These are phyloP conservation scores for Urechis unicinctus DNA, from an alignment of 2,888 invertebrate genomes.

Conservation along the genomic window DNA sequence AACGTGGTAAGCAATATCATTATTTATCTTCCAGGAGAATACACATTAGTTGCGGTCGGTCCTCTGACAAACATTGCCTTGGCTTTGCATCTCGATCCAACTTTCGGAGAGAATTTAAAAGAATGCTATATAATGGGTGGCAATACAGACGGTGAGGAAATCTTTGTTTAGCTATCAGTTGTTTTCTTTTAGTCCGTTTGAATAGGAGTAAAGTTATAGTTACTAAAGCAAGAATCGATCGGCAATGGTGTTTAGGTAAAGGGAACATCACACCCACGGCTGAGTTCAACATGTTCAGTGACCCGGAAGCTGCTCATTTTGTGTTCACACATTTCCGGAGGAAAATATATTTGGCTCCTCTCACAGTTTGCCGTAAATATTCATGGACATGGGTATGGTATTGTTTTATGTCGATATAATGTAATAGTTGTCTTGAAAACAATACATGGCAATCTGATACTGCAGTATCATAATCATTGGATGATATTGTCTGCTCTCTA, in stretches of 20 bases:
- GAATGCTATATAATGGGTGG: slow-evolving; percentile 18
- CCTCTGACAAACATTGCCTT: slow-evolving; percentile 17
- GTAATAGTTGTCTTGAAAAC: no score
- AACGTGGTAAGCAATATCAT: not conserved
- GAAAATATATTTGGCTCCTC: slow-evolving; percentile 62
- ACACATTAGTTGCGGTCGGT: slow-evolving; percentile 13
- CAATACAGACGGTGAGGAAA: slow-evolving; percentile 5
- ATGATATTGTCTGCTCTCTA: no score
- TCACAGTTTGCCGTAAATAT: slow-evolving; percentile 57
- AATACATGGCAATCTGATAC: no score
- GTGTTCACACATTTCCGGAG: slow-evolving; percentile 58
- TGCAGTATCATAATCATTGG: no score
- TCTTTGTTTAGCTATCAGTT: no score
- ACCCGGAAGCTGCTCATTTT: slow-evolving; percentile 72
- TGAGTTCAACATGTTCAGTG: slow-evolving; percentile 71
- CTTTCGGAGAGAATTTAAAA: slow-evolving; percentile 11
- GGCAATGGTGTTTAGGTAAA: slow-evolving; percentile 37
- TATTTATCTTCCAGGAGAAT: not conserved
- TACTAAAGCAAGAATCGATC: not conserved
- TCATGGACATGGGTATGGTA: slow-evolving; percentile 13
- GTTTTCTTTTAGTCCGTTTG: not conserved
- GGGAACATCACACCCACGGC: slow-evolving; percentile 54
- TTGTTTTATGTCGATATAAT: not conserved
- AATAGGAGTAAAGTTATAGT: not conserved
- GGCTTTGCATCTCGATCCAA: slow-evolving; percentile 8